Base-by-base conservation (phyloP, 2,888 invertebrate genomes). In the Nowickia ferox region DNA sequence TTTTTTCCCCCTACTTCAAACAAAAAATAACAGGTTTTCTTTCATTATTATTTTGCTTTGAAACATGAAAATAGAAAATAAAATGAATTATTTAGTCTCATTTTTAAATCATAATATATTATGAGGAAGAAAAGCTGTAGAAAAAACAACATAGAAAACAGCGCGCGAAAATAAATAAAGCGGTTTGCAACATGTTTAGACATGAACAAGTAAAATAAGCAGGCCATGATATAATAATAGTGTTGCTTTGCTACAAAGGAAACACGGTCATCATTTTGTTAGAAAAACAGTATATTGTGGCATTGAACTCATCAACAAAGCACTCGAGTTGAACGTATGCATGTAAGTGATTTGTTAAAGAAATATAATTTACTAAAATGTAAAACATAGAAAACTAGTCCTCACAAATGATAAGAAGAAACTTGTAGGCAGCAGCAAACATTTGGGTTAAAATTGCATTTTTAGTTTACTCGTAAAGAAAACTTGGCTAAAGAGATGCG, bases 221-320 rank as follows among this genome's bases (percentile, higher is more conserved):
- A 72, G 65, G 55, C 71, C 71, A 69, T 59, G 6, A 19, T 8
- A n/a, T 40, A n/a, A 4, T 48, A 48, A 48, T 48, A 48, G 6
- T 22, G 6, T 22, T 63, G 48, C 40, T 63, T 51, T 51, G 22
- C 42, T 40, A 4, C 59, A 42, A 61, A 51, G 22, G 9, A 74
- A 61, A 75, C 22, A 75, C 63, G 48, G 51, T 53, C 74, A 42
- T 61, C 19, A 59, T 61, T 61, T 51, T 22, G 38, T 48, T 61
- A 38, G 30, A 38, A 46, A 40, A 19, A 22, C 15, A 42, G 65
- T 48, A 13, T 55, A 44, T 61, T 68, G 59, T 13, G 74, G 65
- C 85, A 78, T 71, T 85, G 78, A 85, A 85, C 85, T 79, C 44
- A 48, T 71, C 71, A 76, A 5, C 30, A 59, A 65, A 76, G 71